Evolutionary conservation across 37 sponge, comb jelly and placozoan genomes (phyloP), one percentile per base, ranked within the genome.

Genomic region (Mnemiopsis leidyi): DNA sequence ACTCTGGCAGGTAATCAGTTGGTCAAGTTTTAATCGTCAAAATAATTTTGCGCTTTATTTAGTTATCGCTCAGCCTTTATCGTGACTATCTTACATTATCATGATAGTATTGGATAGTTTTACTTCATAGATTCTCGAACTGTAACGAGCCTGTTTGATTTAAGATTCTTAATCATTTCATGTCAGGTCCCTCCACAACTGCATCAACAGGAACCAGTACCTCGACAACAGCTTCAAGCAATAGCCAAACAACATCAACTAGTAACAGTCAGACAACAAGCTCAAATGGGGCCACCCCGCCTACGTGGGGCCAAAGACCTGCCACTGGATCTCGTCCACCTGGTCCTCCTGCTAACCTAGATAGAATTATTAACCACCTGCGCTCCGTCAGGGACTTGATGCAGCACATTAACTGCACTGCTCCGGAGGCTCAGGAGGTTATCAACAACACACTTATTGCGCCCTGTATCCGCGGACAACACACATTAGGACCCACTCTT

Each of bases 391-490:
- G 90, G 23, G 90, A 85, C 90, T 33, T 85, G 61, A 85, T 85
- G 90, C 90, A 85, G 29, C 90, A 85, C 30, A 85, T 85, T 37
- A 85, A 85, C 90, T 85, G 90, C 90, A 85, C 90, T 1, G 61
- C 90, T 40, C 36, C 90, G 20, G 90, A 38, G 26, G 90, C 36
- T 16, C 90, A 85, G 30, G 90, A 85, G 7, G 90, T 85, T 26
- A 40, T 85, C 61, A 85, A 40, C 90, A 40, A 38, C 90, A 40
- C 61, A 18, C 90, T 85, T 7, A 85, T 85, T 25, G 61, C 40
- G 90, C 90, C 90, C 23, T 85, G 90, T 85, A 85, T 85, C 24
- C 38, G 90, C 2, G 90, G 90, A 0, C 90, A n/a, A 28, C 90
- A 85, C 90, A 85, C 48, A 9, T 24, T 29, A n/a, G 90, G 90